Evolutionary conservation across 2,888 invertebrate species (phyloP).

Genomic region (Gymnosoma rotundatum): DNA sequence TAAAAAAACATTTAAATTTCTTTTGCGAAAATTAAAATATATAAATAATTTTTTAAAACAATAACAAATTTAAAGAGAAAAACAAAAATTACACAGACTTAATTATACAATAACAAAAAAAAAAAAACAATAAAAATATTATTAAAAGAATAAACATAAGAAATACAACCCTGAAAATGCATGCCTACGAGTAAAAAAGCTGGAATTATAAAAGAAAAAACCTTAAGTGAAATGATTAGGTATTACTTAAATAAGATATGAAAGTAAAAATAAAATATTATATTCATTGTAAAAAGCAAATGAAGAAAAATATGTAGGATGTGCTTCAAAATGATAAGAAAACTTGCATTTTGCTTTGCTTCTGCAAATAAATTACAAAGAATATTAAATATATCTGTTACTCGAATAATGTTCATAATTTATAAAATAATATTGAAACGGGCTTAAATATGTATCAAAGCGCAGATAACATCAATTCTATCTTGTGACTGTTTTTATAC

Average conservation of each 20-base stretch:
- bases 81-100: constrained; percentile 15
- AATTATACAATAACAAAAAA: constrained; percentile 33
- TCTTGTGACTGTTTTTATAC: too few relatives aligned
- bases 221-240: constrained; percentile 41
- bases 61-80: constrained; percentile 32
- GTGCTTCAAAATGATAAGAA: not conserved
- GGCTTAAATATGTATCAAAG: too few relatives aligned
- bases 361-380: not conserved
- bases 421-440: too few relatives aligned
- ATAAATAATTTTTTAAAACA: constrained; percentile 16
- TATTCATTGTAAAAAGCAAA: not conserved
- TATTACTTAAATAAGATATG: not conserved
- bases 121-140: constrained; percentile 4
- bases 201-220: constrained; percentile 34
- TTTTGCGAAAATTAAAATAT: constrained; percentile 37
- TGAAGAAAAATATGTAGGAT: not conserved
- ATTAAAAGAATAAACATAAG: constrained; percentile 7
- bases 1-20: constrained; percentile 52
- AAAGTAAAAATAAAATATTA: not conserved
- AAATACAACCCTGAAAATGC: constrained; percentile 39
- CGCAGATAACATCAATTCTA: too few relatives aligned
- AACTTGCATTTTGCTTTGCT: not conserved
- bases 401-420: too few relatives aligned
- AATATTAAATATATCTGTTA: too few relatives aligned
- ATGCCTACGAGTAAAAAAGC: constrained; percentile 46